These are phyloP conservation scores for Aphaenogaster rudis DNA, from an alignment of 1,140 invertebrate genomes.

Conservation along the genomic window DNA sequence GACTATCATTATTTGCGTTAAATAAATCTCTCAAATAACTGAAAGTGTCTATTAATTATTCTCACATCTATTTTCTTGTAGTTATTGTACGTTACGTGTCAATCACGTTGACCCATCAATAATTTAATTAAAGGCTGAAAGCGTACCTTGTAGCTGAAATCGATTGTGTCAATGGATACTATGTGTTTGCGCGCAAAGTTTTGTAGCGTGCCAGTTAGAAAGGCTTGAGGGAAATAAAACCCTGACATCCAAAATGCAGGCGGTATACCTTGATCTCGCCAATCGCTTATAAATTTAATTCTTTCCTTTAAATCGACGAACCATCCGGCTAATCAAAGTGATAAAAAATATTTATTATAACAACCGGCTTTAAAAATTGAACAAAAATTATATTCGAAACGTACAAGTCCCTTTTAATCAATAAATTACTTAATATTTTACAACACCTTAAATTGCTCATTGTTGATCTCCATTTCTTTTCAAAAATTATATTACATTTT, in stretches of 20 bases:
- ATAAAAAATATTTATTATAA: background rate
- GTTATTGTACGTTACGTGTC: constrained; percentile 5
- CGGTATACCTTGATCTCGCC: constrained; percentile 91
- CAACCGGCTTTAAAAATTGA: background rate
- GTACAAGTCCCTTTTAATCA: no score
- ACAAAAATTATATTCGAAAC: background rate
- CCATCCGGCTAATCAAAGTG: constrained; percentile 88
- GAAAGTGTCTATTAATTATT: background rate
- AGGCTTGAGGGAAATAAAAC: constrained; percentile 95
- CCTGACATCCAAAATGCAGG: constrained; percentile 94
- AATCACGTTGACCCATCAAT: background rate
- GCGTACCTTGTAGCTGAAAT: constrained; percentile 91
- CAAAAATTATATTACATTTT: background rate
- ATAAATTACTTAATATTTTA: no score
- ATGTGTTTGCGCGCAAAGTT: constrained; percentile 93
- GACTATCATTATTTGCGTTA: background rate
- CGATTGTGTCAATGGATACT: constrained; percentile 92
- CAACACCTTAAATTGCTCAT: no score
- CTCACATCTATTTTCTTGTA: background rate
- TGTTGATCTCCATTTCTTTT: no score
- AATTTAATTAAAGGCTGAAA: constrained; percentile 40
- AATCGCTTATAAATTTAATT: constrained; percentile 90
- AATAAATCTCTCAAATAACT: background rate
- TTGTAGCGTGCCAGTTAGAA: constrained; percentile 94
- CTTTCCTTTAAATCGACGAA: constrained; percentile 88